Evolutionary conservation across 2,888 invertebrate species (phyloP), one percentile per base, ranked within the genome.

Genomic region (Hedya salicella): DNA sequence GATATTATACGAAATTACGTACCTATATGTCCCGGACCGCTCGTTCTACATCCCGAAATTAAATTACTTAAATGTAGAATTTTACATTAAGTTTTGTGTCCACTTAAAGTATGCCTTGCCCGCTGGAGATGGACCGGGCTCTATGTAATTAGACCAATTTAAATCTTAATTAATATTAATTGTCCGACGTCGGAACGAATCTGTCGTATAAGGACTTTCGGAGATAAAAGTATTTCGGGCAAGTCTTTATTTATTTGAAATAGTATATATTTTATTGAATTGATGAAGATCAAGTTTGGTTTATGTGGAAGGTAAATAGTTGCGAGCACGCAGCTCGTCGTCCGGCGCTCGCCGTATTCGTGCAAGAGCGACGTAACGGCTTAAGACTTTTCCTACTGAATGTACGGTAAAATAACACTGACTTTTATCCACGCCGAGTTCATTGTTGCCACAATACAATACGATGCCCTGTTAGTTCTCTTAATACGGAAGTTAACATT

Each of bases 131-230:
- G 86, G 86, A 80, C 84, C 86, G 81, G 83, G 85, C 83, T 89
- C 90, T 87, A 89, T 88, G 86, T 90, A 92, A 91, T 92, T 91
- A 92, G 89, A 91, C 90, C 91, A 91, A 92, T 92, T 92, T 91
- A 92, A 91, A 91, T 92, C 90, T 88, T 91, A 92, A 92, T 91
- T 92, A 91, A 90, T 92, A 92, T 91, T 91, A 92, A 92, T 92
- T 92, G 91, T 91, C 82, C 80, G 82, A 88, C 87, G 90, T 86
- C 87, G 86, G 89, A 88, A 89, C 89, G 90, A 91, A 91, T 91
- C 90, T 89, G 89, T 87, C 87, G 88, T 87, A 85, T 81, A 85
- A 83, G 87, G 87, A 89, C 87, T 74, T 78, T 78, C 82, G 78
- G 69, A 81, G 75, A 80, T 79, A 88, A 82, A 86, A 86, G 75